Conservation (phyloP, 2,797 vertebrate species). For the Merluccius polli region DNA sequence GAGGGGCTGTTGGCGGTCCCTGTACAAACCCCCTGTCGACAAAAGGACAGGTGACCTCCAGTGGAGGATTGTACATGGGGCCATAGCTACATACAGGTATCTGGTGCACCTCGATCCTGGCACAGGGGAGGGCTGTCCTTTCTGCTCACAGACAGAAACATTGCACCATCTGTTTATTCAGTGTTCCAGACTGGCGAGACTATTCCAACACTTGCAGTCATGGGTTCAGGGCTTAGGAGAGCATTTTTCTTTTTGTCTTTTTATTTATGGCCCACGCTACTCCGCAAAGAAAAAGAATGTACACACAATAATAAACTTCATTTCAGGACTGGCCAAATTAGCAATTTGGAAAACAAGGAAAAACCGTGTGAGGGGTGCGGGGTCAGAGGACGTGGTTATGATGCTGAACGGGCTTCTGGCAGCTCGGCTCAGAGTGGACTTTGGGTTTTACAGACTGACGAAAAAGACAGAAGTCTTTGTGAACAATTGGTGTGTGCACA, state of each 20-base stretch:
- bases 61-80: no score
- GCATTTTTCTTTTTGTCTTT: neutral
- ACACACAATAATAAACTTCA: neutral
- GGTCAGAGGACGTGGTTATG: neutral
- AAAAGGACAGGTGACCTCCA: neutral
- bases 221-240: no score
- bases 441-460: neutral
- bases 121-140: no score
- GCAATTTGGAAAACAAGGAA: neutral
- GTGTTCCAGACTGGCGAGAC: neutral
- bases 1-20: neutral
- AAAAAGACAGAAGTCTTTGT: neutral
- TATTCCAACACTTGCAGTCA: no score
- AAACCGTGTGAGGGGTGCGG: neutral
- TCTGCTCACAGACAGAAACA: no score
- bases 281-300: neutral
- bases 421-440: neutral
- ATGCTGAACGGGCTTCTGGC: neutral
- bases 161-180: no score
- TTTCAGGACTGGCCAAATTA: neutral
- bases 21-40: neutral
- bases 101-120: no score
- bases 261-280: neutral
- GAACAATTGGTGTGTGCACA: neutral
- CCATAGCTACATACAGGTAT: no score